Base-by-base conservation (phyloP, 2,797 vertebrate species). In the Tangara arthus region DNA sequence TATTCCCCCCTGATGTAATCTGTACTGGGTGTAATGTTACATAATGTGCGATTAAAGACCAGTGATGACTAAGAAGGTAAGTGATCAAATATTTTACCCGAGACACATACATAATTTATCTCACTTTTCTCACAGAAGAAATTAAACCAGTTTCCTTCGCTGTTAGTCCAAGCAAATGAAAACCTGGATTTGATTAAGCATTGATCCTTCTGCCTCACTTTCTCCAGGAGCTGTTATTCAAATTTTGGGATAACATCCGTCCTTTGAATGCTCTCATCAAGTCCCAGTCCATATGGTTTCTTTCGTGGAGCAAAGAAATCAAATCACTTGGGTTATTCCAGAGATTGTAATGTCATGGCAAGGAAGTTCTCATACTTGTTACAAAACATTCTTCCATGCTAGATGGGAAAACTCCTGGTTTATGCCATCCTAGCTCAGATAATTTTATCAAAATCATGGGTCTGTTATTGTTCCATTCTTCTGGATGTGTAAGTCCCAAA, bases 111-210 rank as follows among this genome's bases (percentile, higher is more conserved):
- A 95, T 93, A 75, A 82, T 95, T 84, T 92, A 96, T 96, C 89
- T 97, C 91, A 94, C 92, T 97, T 96, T 97, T 83, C 70, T 93
- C 70, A 27, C 34, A 65, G 76, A 37, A 94, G 61, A 96, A 96
- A 95, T 91, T 94, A 94, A 94, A 91, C 59, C 34, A 17, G 82
- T 88, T 95, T 96, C 50, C 66, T 95, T 76, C 53, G 49, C 92
- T 97, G 44, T 89, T 95, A 88, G 47, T 85, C 79, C 72, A 77
- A 86, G 79, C 66, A 94, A 94, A 92, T 55, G 50, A 81, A 97
- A 88, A 52, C 73, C 89, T 81, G 65, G 50, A 55, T 95, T 94
- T 32, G 23, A 72, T 93, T 93, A 94, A 55, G 17, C 37, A 57
- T 52, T 90, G 56, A 77, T 69, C 68, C 44, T 86, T 84, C 72